Base-by-base conservation (phyloP, 2,888 invertebrate species). In the Bellardia bayeri region DNA sequence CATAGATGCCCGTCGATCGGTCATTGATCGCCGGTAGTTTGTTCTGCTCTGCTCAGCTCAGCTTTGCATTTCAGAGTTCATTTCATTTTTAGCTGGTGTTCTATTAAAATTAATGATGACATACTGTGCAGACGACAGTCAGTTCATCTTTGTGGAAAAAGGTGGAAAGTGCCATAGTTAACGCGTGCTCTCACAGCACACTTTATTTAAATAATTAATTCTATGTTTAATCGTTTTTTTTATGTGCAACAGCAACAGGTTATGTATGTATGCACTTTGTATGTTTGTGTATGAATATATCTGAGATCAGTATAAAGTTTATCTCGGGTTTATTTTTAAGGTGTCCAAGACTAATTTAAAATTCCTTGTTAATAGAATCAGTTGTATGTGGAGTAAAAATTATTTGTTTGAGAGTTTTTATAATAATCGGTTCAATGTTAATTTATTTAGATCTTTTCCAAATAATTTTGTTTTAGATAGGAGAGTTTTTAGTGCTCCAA, bases 141-240 rank as follows among this genome's bases (percentile, higher is more conserved):
- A 66, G 66, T 68, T 66, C 61, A 82, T 75, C 49, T 85, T 69
- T 42, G 14, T 63, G 45, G 37, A 66, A 40, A 79, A 40, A 86
- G 83, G 78, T 83, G 81, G 76, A 78, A 87, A 84, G 69, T 76
- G 81, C 58, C 23, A 74, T 51, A 76, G 82, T 68, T 76, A 81
- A 76, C 87, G 87, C 87, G 84, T 87, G 87, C 86, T 87, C 86
- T 87, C 83, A 63, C 40, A 81, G 85, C 87, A 89, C 89, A 88
- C 89, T 86, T 89, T 87, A 88, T 89, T 89, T 84, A 63, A 71
- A 79, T 85, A 87, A 85, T 87, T 82, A 69, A 85, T 82, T 82
- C 74, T 58, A 45, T 64, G 64, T 78, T 78, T 78, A 83, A 83
- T 83, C 56, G 71, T 40, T 54, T 74, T 54, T 74, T 40, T 40